Conservation (phyloP, 2,888 invertebrate genomes). For the Ferrisia virgata region DNA sequence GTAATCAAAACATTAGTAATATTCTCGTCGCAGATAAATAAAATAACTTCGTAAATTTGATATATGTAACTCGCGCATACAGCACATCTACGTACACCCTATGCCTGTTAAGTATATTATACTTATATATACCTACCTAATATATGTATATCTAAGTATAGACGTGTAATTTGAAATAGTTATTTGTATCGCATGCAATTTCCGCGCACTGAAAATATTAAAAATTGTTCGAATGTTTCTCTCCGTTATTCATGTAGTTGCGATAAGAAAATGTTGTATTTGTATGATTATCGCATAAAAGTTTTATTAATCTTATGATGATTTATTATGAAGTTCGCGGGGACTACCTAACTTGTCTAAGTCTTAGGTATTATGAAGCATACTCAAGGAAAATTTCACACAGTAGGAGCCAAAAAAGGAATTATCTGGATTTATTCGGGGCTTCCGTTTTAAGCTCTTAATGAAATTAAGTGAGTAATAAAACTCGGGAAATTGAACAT, state of each 20-base stretch:
- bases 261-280: neutral
- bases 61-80: too few relatives aligned
- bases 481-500: conserved; percentile 39
- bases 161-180: neutral
- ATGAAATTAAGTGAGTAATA: conserved; percentile 43
- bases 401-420: conserved; percentile 36
- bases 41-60: too few relatives aligned
- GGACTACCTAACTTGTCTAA: neutral
- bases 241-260: neutral
- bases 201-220: neutral
- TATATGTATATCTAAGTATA: too few relatives aligned
- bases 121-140: neutral
- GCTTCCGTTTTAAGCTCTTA: conserved; percentile 41
- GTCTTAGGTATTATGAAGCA: neutral
- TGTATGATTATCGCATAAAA: neutral
- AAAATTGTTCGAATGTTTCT: neutral
- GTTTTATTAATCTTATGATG: conserved; percentile 1
- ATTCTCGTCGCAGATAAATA: too few relatives aligned
- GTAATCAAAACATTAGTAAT: too few relatives aligned
- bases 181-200: neutral
- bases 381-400: neutral
- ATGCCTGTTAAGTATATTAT: too few relatives aligned
- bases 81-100: too few relatives aligned
- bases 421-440: conserved; percentile 44
- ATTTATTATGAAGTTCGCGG: neutral